phyloP scores from a whole-genome alignment of 2,888 invertebrate species.

The Melanargia galathea region DNA sequence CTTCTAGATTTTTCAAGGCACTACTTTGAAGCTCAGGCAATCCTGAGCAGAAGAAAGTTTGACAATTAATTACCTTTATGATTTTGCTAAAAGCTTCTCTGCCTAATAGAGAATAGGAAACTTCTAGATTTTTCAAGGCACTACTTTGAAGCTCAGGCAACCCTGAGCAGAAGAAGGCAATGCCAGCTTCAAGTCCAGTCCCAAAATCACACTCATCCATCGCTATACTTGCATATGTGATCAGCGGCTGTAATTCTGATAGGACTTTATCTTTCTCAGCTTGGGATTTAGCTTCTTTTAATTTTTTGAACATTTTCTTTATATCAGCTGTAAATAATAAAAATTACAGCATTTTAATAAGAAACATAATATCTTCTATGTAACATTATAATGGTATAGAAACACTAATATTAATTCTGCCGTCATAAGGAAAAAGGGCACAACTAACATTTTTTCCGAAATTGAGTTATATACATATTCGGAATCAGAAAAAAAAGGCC shows the following conservation, averaged over 20 bases:
- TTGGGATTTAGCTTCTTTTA: slow-evolving; percentile 83
- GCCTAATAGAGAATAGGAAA: slow-evolving; percentile 89
- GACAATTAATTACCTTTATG: slow-evolving; percentile 82
- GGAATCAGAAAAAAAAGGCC: too few species aligned
- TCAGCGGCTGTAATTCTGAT: slow-evolving; percentile 89
- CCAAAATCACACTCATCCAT: slow-evolving; percentile 98
- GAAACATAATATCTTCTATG: neutral
- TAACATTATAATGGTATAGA: too few species aligned
- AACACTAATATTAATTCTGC: too few species aligned
- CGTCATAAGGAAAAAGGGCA: too few species aligned
- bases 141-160: slow-evolving; percentile 85
- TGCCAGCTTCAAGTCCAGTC: slow-evolving; percentile 93
- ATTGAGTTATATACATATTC: too few species aligned
- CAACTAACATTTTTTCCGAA: too few species aligned
- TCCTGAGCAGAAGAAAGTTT: too few species aligned
- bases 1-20: too few species aligned
- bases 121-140: slow-evolving; percentile 84
- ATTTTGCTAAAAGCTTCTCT: slow-evolving; percentile 89
- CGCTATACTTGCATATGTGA: slow-evolving; percentile 93
- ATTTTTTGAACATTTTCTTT: slow-evolving; percentile 85
- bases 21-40: too few species aligned
- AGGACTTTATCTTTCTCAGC: slow-evolving; percentile 83
- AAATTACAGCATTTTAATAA: neutral
- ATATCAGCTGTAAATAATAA: slow-evolving; percentile 82
- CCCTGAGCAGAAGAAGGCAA: slow-evolving; percentile 92